A percentile compares a stretch with the other conserved stretches of the same genome.
These are phyloP conservation scores for Scarus forsteni DNA, from an alignment of 2,797 vertebrate genomes.

Conservation along the genomic window DNA sequence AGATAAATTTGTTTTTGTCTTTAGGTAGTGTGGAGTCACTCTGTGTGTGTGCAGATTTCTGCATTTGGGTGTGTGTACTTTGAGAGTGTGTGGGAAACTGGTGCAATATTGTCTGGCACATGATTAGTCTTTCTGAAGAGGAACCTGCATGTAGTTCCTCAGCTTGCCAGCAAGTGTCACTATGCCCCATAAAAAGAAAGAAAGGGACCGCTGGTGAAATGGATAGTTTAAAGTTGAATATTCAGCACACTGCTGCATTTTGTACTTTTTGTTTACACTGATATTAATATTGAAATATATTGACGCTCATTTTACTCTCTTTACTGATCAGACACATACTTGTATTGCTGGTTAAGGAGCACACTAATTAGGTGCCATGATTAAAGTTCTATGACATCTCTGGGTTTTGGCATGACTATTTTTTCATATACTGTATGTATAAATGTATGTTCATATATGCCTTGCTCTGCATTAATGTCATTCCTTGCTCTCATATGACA, in stretches of 20 bases:
- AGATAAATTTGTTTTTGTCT: conserved; percentile 9
- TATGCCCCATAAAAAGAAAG: conserved; percentile 47
- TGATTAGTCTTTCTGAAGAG: not conserved
- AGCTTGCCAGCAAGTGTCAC: conserved; percentile 69
- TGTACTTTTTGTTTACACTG: not conserved
- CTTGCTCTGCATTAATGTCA: conserved; percentile 6
- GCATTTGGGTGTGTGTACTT: no score
- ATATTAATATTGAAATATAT: conserved; percentile 8
- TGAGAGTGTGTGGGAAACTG: conserved; percentile 2
- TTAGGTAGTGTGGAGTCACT: not conserved
- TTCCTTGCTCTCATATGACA: not conserved
- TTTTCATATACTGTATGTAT: no score
- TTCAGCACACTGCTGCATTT: conserved; percentile 2
- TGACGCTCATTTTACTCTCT: conserved; percentile 1
- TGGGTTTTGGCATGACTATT: not conserved
- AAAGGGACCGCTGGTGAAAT: not conserved
- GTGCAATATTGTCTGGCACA: not conserved
- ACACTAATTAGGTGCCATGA: conserved; percentile 1
- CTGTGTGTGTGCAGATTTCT: not conserved
- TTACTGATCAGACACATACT: not conserved
- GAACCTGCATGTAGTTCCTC: conserved; percentile 13
- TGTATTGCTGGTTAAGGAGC: conserved; percentile 26
- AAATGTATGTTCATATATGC: not conserved
- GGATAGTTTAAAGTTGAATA: not conserved
- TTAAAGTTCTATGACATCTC: conserved; percentile 1